Evolutionary conservation across 2,113 vertebrate species (phyloP).

Genomic region (Petrocephalus zakoni): DNA sequence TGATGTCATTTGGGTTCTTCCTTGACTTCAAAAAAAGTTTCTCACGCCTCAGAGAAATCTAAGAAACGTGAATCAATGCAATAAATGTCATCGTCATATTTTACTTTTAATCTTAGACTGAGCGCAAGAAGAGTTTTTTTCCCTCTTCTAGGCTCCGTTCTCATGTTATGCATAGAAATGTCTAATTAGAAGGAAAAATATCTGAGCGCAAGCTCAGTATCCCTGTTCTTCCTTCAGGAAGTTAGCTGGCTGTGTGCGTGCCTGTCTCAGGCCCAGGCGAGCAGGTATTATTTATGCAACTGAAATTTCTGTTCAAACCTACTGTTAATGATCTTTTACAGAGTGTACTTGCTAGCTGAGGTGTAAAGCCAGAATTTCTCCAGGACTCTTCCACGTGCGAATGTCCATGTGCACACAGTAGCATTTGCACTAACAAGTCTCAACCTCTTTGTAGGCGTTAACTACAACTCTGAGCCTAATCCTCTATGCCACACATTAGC

Average conservation of each 20-base stretch:
- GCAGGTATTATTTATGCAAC: background rate
- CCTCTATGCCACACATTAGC: background rate
- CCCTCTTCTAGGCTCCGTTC: background rate
- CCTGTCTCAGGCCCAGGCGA: background rate
- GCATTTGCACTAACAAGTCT: background rate
- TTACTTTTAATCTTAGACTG: background rate
- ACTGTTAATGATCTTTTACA: background rate
- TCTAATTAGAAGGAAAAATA: background rate
- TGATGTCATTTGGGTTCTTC: too few relatives aligned
- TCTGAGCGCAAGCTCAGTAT: background rate
- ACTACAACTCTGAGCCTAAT: background rate
- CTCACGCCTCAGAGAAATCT: background rate
- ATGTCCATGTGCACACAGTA: background rate
- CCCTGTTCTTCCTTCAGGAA: background rate
- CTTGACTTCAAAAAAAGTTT: too few relatives aligned
- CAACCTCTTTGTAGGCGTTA: background rate
- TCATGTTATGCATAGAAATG: background rate
- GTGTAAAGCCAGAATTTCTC: background rate
- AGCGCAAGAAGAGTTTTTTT: background rate
- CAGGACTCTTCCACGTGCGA: background rate
- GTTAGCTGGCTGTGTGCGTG: background rate
- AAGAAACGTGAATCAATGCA: background rate
- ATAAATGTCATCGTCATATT: background rate
- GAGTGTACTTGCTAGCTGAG: background rate
- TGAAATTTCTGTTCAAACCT: background rate